phyloP scores from a whole-genome alignment of 2,888 invertebrate species.

The Lochmaea crataegi region DNA sequence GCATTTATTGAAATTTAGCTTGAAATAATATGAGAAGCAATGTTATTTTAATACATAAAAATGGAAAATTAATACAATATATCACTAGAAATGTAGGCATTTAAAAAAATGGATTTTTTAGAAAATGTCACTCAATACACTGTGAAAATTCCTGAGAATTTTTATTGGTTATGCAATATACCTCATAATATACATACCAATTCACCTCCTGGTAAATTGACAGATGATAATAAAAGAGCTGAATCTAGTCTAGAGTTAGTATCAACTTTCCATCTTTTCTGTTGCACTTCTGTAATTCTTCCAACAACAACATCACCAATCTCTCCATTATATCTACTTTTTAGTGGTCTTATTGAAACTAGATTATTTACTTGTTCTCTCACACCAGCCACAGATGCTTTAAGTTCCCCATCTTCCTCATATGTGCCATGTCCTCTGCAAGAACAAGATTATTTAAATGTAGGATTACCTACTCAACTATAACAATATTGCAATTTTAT shows the following conservation, averaged over 20 bases:
- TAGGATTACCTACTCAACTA: slow-evolving; percentile 19
- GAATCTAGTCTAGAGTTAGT: slow-evolving; percentile 92
- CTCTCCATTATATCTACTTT: slow-evolving; percentile 91
- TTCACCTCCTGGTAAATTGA: slow-evolving; percentile 98
- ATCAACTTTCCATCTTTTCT: slow-evolving; percentile 94
- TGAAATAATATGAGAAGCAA: no score
- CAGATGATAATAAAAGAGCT: slow-evolving; percentile 87
- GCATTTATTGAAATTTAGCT: no score
- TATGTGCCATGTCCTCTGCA: slow-evolving; percentile 96
- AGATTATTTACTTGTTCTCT: slow-evolving; percentile 95
- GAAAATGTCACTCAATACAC: no score
- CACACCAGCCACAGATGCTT: slow-evolving; percentile 94
- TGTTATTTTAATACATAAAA: no score
- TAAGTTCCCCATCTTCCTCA: slow-evolving; percentile 82
- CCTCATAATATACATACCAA: slow-evolving; percentile 70
- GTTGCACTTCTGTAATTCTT: slow-evolving; percentile 92
- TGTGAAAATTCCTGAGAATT: no score
- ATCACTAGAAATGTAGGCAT: no score
- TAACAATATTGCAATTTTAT: neutral
- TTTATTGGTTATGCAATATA: neutral
- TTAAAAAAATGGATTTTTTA: no score
- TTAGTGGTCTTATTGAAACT: slow-evolving; percentile 90
- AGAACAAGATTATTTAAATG: slow-evolving; percentile 28
- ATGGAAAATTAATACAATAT: no score
- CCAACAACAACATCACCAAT: slow-evolving; percentile 98